Conservation (phyloP, 2,888 invertebrate species). For the Pecten maximus region DNA sequence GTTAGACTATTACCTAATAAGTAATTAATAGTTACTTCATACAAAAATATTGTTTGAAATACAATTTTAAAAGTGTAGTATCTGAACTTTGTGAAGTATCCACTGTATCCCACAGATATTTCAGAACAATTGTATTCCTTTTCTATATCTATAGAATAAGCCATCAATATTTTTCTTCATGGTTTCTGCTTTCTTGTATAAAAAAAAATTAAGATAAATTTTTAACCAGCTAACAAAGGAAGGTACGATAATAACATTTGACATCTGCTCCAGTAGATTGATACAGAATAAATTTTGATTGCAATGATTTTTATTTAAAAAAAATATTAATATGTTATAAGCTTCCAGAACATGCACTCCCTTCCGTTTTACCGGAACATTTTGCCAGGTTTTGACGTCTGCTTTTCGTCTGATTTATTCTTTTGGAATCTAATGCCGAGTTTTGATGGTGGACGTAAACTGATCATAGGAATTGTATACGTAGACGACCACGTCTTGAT, state of each 20-base stretch:
- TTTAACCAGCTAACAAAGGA: no score
- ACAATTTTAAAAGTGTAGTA: not conserved
- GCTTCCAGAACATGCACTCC: not conserved
- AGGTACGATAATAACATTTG: not conserved
- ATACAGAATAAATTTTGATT: not conserved
- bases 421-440: not conserved
- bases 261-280: not conserved
- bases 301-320: not conserved
- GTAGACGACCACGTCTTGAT: not conserved
- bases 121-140: not conserved
- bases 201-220: not conserved
- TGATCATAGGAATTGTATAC: not conserved
- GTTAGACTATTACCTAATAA: not conserved
- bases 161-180: not conserved
- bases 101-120: not conserved
- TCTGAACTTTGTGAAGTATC: not conserved
- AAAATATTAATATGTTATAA: not conserved
- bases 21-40: not conserved
- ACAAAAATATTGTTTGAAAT: not conserved
- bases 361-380: not conserved
- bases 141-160: not conserved
- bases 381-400: slow-evolving; percentile 26
- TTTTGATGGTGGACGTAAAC: not conserved
- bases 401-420: not conserved
- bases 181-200: not conserved